Evolutionary conservation across 2,888 invertebrate species (phyloP), one percentile per base, ranked within the genome.

Genomic region (Apantesis nais): DNA sequence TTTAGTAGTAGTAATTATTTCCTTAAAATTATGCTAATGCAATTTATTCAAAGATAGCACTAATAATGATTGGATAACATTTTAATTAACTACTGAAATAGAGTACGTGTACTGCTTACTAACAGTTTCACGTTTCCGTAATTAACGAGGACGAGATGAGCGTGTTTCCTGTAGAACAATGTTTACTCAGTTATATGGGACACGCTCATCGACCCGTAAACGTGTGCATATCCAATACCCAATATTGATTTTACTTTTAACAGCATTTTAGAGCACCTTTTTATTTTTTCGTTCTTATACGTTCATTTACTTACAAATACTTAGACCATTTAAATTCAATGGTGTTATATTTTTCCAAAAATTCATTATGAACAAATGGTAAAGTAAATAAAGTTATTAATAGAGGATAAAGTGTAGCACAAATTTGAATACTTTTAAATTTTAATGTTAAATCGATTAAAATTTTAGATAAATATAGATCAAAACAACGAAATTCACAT

Each of bases 241-340:
- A 80, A 86, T 92, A 93, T 93, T 85, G 93, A 93, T 93, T 92
- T 61, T 22, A n/a, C 9, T 52, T 52, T 52, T 52, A 4, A 52
- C 48, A n/a, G 48, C 0, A n/a, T n/a, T 52, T 14, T 22, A 9
- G 48, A 52, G 1, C 25, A 55, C 25, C 12, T 25, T 55, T 55
- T 55, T 25, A 55, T 9, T 55, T 25, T 25, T 25, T 4, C 3
- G 25, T 55, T 12, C 55, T 55, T 14, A 55, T 12, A 5, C 12
- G 29, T 39, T 39, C 2, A 41, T 39, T 62, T 2, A 16, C 9
- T 62, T 25, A 25, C 5, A 16, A 2, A 0, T 9, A 19, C 39
- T 12, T n/a, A 22, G 19, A 19, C 1, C 34, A 22, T n/a, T 61
- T 31, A 5, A 37, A 62, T n/a, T 25, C 4, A 55, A 55, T 55